phyloP scores from a whole-genome alignment of 2,888 invertebrate genomes.

The Himalopsyche tibetana region DNA sequence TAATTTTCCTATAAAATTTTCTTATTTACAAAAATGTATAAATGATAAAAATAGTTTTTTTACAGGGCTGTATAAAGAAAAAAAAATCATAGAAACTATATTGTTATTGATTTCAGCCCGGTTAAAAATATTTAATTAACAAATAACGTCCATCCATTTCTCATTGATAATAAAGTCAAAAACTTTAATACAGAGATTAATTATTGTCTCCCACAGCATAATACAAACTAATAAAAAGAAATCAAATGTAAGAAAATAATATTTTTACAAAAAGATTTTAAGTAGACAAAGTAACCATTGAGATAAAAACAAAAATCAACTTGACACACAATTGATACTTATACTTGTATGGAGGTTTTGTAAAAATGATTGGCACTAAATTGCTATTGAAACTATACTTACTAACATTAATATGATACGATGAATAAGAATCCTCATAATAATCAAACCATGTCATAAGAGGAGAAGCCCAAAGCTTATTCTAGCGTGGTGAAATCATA shows the following conservation, averaged over 20 bases:
- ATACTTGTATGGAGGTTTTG: too few relatives aligned
- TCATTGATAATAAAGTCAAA: background rate
- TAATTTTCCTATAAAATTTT: constrained; percentile 3
- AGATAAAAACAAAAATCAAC: too few relatives aligned
- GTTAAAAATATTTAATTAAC: background rate
- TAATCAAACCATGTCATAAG: too few relatives aligned
- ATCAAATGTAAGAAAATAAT: background rate
- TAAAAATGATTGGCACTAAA: too few relatives aligned
- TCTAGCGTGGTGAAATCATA: too few relatives aligned
- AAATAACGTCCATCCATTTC: background rate
- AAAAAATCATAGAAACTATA: background rate
- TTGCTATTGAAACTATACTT: too few relatives aligned
- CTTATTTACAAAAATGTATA: constrained; percentile 26
- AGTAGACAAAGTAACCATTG: background rate
- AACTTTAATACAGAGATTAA: background rate
- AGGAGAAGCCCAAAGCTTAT: too few relatives aligned
- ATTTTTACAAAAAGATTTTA: background rate
- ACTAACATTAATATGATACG: too few relatives aligned
- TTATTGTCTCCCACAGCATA: constrained; percentile 37
- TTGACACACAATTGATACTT: too few relatives aligned
- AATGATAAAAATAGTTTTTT: background rate
- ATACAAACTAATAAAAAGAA: constrained; percentile 15
- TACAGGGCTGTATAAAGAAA: background rate
- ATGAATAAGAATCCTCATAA: too few relatives aligned
- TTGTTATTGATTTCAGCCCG: background rate